phyloP scores from a whole-genome alignment of 2,797 vertebrate species.

The Mareca strepera region DNA sequence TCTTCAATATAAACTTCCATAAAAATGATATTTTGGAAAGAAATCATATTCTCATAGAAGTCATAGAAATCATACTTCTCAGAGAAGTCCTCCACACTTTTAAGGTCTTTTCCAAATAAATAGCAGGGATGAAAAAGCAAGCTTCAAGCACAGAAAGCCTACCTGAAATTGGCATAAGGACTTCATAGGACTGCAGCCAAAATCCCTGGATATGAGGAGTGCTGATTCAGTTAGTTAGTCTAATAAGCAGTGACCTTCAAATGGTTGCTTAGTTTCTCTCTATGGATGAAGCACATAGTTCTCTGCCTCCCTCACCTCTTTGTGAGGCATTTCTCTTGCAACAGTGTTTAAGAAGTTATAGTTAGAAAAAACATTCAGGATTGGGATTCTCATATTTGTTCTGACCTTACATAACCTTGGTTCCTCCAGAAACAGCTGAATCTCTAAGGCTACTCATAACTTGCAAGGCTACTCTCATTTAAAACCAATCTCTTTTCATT shows the following conservation, averaged over 20 bases:
- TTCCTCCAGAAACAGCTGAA: not conserved
- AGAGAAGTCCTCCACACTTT: not conserved
- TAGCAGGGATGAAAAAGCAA: not conserved
- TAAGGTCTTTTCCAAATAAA: not conserved
- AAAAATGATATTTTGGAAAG: not conserved
- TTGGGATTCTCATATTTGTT: not conserved
- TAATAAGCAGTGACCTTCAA: slow-evolving; percentile 39
- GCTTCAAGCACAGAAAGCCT: not conserved
- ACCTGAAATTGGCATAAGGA: not conserved
- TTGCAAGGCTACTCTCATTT: not conserved
- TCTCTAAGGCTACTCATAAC: not conserved
- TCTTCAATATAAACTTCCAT: not conserved
- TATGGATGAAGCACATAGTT: not conserved
- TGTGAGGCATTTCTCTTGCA: not conserved
- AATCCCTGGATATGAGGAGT: slow-evolving; percentile 19
- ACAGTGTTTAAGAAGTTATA: not conserved
- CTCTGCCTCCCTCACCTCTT: not conserved
- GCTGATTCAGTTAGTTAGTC: slow-evolving; percentile 25
- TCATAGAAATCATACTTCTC: not conserved
- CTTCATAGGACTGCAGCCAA: not conserved
- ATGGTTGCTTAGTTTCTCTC: not conserved
- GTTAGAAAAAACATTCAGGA: not conserved
- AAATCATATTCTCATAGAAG: not conserved
- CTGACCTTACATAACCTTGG: not conserved
- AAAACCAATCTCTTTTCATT: not conserved